phyloP scores from a whole-genome alignment of 2,888 invertebrate species.

The Enchytraeus crypticus region DNA sequence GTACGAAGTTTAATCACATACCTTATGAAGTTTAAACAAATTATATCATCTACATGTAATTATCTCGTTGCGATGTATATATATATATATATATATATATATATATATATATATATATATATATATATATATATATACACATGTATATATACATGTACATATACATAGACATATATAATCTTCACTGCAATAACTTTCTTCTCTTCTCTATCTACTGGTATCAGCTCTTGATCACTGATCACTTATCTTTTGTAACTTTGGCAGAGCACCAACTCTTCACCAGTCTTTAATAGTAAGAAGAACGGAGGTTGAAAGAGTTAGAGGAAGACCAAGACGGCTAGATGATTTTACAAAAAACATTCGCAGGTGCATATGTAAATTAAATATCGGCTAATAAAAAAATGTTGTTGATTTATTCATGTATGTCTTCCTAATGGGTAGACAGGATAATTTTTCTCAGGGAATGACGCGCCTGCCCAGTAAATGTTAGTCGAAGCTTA shows the following conservation, averaged over 20 bases:
- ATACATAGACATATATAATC: too few relatives aligned
- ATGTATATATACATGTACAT: constrained; percentile 7
- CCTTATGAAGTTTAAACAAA: too few relatives aligned
- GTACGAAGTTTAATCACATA: neutral
- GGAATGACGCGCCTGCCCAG: too few relatives aligned
- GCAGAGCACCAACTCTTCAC: constrained; percentile 9
- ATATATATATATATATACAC: constrained; percentile 5
- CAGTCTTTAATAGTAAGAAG: constrained; percentile 11
- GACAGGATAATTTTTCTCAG: too few relatives aligned
- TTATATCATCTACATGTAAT: neutral
- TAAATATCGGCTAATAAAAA: too few relatives aligned
- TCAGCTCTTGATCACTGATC: constrained; percentile 10
- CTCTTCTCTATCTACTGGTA: constrained; percentile 13
- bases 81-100: neutral
- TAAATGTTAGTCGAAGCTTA: too few relatives aligned
- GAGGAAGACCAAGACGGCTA: too few relatives aligned
- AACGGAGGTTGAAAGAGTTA: too few relatives aligned
- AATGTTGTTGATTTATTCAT: too few relatives aligned
- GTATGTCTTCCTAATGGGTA: too few relatives aligned
- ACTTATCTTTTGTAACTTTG: constrained; percentile 13
- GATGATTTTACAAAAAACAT: too few relatives aligned
- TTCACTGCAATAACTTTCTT: constrained; percentile 12
- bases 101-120: neutral
- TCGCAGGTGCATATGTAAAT: too few relatives aligned
- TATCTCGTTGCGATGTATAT: neutral